Percentiles rank a stretch among this genome's conserved stretches.
These are phyloP conservation scores for Chaetura pelagica DNA, from an alignment of 2,113 vertebrate genomes.

Conservation along the genomic window DNA sequence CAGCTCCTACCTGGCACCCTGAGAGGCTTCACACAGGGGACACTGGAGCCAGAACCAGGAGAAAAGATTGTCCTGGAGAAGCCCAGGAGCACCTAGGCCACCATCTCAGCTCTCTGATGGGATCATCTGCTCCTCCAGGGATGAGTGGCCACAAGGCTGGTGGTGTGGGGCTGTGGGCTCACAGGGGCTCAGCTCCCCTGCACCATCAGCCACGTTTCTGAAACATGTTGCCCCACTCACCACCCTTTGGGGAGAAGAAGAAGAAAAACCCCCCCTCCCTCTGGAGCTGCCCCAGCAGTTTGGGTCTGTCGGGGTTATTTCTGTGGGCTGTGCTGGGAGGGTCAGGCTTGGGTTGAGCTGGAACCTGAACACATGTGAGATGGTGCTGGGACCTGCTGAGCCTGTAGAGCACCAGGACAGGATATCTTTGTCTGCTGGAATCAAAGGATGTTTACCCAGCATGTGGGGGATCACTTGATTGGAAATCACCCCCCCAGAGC, in stretches of 20 bases:
- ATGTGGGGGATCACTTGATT: constrained; percentile 12
- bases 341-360: background rate
- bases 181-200: background rate
- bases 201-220: background rate
- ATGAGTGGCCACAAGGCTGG: background rate
- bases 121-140: background rate
- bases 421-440: background rate
- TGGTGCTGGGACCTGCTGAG: background rate
- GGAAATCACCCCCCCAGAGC: constrained; percentile 15
- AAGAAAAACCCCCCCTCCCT: background rate
- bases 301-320: accelerated
- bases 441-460: constrained; percentile 5
- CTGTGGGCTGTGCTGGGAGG: background rate
- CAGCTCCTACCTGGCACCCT: background rate
- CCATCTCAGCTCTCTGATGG: background rate
- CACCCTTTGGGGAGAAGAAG: background rate
- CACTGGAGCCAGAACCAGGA: background rate
- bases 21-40: background rate
- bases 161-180: background rate
- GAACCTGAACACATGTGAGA: accelerated
- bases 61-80: background rate
- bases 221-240: background rate
- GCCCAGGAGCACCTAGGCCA: background rate
- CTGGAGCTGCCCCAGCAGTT: background rate
- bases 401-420: background rate